Base-by-base conservation (phyloP, 2,888 invertebrate species). In the Hermaeophaga mercurialis region DNA sequence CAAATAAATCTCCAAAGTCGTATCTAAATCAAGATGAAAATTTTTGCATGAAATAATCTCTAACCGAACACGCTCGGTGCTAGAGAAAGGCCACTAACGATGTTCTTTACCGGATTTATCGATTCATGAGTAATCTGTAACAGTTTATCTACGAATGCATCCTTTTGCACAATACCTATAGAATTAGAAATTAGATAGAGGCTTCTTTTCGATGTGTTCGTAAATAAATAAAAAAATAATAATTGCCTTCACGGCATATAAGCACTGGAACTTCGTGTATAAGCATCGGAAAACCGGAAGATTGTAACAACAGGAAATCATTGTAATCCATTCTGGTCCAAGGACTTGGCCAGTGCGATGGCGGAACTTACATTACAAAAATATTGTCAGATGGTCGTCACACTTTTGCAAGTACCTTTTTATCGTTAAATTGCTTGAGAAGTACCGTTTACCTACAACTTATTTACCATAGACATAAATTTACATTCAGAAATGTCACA, bases 321-420 rank as follows among this genome's bases (percentile, higher is more conserved):
- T 54, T 44, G 56, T 57, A 33, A 59, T 36, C 49, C 54, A 58
- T 54, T 50, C 52, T 56, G 58, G 50, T 55, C 58, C 47, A 48
- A 45, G 36, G 57, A 58, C 44, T 53, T 57, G 54, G 56, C 60
- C 57, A 54, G 46, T 41, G 18, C 17, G 18, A 9, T 65, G 58
- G 65, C 65, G 66, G 65, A 66, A 66, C 65, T 61, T 48, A 55
- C 44, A 58, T n/a, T n/a, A n/a, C n/a, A 54, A 56, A 63, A 60
- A 60, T 6, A 28, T 44, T 44, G 45, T 19, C 17, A 45, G 12
- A 62, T 62, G 56, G 46, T 61, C 63, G 59, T 63, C 56, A 67
- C 68, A 67, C 64, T 61, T 62, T 65, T 61, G 65, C 62, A 61
- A 63, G 2, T 2, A 9, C 9, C n/a, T 28, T 31, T 4, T 31